phyloP scores from a whole-genome alignment of 1,140 invertebrate species.

The Bombus breviceps region DNA sequence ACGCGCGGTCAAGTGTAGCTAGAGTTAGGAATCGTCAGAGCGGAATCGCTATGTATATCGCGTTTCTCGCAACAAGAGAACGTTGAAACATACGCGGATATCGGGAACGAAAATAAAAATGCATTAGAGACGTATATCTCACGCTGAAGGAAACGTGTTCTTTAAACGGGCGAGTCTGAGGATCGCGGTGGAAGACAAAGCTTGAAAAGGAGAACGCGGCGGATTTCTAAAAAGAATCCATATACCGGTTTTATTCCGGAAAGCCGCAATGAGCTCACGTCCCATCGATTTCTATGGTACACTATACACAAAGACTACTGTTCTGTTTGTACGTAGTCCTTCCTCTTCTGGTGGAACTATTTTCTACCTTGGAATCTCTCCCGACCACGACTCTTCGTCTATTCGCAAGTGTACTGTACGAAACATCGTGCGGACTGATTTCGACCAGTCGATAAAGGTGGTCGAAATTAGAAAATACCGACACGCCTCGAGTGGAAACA shows the following conservation, averaged over 20 bases:
- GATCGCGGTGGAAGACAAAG: slow-evolving; percentile 21
- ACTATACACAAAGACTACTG: slow-evolving; percentile 17
- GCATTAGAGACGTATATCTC: slow-evolving; percentile 12
- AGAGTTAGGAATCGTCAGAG: neutral
- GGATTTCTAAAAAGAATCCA: slow-evolving; percentile 44
- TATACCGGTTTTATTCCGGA: slow-evolving; percentile 34
- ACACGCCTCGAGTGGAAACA: slow-evolving; percentile 63
- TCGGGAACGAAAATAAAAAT: slow-evolving; percentile 30
- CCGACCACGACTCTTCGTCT: neutral
- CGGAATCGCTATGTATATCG: slow-evolving; percentile 17
- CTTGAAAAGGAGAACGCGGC: neutral
- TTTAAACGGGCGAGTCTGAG: neutral
- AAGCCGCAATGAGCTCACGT: slow-evolving; percentile 49
- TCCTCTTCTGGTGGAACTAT: neutral
- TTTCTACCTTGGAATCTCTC: neutral
- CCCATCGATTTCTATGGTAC: slow-evolving; percentile 35
- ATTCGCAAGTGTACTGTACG: neutral
- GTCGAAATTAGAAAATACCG: slow-evolving; percentile 69
- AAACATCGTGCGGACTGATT: slow-evolving; percentile 34
- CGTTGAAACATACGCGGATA: neutral
- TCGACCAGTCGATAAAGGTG: slow-evolving; percentile 45
- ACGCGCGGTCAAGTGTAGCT: slow-evolving; percentile 27
- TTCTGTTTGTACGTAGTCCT: slow-evolving; percentile 20
- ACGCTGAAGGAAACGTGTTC: neutral
- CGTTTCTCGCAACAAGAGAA: slow-evolving; percentile 1